phyloP scores from a whole-genome alignment of 2,113 vertebrate genomes.

The Oryzias woworae region DNA sequence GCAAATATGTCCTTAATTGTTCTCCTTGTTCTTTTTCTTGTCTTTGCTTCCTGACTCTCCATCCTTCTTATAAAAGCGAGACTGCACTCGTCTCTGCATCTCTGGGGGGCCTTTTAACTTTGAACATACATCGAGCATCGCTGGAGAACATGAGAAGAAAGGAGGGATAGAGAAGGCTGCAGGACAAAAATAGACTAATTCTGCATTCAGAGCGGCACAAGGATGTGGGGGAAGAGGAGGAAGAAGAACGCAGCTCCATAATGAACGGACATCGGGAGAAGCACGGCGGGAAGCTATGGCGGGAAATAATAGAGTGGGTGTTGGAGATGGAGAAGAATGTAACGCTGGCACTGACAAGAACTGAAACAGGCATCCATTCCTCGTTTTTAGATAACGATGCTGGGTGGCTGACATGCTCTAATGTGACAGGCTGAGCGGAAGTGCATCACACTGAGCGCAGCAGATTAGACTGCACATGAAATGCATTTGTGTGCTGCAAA shows the following conservation, averaged over 20 bases:
- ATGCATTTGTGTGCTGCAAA: too few species aligned
- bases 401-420: background rate
- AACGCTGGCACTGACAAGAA: constrained; percentile 23
- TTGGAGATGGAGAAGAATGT: constrained; percentile 8
- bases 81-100: constrained; percentile 20
- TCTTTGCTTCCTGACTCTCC: background rate
- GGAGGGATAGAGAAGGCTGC: constrained; percentile 16
- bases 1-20: background rate
- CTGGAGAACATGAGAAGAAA: constrained; percentile 23
- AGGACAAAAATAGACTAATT: constrained; percentile 28
- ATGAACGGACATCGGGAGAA: constrained; percentile 31
- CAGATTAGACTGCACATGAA: too few species aligned
- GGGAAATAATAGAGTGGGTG: constrained; percentile 21
- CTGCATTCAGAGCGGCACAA: constrained; percentile 20
- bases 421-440: constrained; percentile 13
- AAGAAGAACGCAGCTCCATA: constrained; percentile 29
- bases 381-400: constrained; percentile 3
- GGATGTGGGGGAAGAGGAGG: constrained; percentile 14
- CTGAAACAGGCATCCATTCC: constrained; percentile 16
- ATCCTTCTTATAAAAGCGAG: constrained; percentile 21
- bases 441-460: background rate
- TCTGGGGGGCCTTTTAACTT: constrained; percentile 33
- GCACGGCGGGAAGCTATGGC: constrained; percentile 9
- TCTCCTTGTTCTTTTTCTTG: background rate
- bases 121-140: constrained; percentile 40